phyloP scores from a whole-genome alignment of 2,113 vertebrate species.

The Calidris pugnax region DNA sequence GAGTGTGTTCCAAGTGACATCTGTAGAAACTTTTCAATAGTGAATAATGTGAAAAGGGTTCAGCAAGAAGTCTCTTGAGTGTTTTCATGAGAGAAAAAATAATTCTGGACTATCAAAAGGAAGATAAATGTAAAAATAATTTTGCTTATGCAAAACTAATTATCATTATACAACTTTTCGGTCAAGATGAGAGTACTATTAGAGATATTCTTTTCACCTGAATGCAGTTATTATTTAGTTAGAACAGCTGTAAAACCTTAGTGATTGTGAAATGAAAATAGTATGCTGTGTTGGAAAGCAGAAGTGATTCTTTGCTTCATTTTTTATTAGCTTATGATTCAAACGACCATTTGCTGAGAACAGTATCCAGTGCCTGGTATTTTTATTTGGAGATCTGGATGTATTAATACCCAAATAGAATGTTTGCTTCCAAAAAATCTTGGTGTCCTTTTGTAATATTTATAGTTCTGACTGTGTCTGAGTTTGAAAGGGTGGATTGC shows the following conservation, averaged over 20 bases:
- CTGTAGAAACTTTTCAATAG: neutral
- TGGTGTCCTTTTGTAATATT: neutral
- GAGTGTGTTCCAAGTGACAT: neutral
- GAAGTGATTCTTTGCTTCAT: neutral
- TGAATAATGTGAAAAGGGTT: neutral
- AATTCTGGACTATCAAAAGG: constrained; percentile 13
- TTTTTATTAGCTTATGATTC: neutral
- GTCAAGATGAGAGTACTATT: neutral
- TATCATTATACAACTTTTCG: neutral
- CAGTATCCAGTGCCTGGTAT: neutral
- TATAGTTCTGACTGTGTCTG: neutral
- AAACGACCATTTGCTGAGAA: neutral
- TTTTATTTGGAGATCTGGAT: neutral
- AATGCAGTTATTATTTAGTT: neutral
- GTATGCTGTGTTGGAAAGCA: neutral
- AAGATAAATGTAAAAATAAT: neutral
- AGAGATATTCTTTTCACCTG: neutral
- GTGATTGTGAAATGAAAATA: neutral
- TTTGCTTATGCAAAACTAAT: neutral
- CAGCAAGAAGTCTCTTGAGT: neutral
- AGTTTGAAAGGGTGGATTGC: neutral
- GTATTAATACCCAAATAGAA: neutral
- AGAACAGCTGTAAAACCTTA: neutral
- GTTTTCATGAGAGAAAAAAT: constrained; percentile 13
- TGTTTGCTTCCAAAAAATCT: neutral